phyloP scores from a whole-genome alignment of 2,113 vertebrate species.

The Seriola quinqueradiata region DNA sequence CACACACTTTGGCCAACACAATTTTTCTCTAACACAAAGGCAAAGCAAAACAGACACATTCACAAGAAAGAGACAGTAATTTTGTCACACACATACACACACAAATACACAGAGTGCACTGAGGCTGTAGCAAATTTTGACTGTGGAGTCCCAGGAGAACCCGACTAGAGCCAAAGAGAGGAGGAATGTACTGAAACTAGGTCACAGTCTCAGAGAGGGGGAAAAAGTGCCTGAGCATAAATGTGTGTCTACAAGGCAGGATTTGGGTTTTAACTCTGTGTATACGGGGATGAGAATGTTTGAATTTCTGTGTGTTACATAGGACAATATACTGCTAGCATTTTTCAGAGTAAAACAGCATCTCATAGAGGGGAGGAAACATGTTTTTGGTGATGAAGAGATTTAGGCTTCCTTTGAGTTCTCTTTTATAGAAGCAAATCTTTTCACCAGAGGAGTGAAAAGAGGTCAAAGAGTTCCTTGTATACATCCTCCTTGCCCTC shows the following conservation, averaged over 20 bases:
- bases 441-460: constrained; percentile 27
- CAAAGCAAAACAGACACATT: constrained; percentile 32
- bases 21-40: constrained; percentile 12
- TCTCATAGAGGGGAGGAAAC: constrained; percentile 33
- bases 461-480: constrained; percentile 27
- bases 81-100: constrained; percentile 26
- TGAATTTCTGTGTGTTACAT: constrained; percentile 34
- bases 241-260: constrained; percentile 51
- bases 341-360: constrained; percentile 34
- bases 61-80: constrained; percentile 22
- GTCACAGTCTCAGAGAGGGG: constrained; percentile 63
- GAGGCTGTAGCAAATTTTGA: constrained; percentile 49
- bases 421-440: constrained; percentile 41
- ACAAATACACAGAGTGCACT: not conserved
- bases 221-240: constrained; percentile 47
- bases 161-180: constrained; percentile 61
- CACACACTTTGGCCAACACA: not conserved
- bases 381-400: constrained; percentile 57
- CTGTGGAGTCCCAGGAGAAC: constrained; percentile 65
- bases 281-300: constrained; percentile 15
- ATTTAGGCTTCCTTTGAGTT: constrained; percentile 25
- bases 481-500: constrained; percentile 9
- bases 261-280: constrained; percentile 54
- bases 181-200: constrained; percentile 81
- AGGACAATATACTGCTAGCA: constrained; percentile 29